Evolutionary conservation across 1,140 invertebrate genomes (phyloP).

Genomic region (roundworm (Caenorhabditis elegans)): WBcel235 BX284603.4:6346001-6346500

Average conservation of each 20-base stretch:
- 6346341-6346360: background rate
- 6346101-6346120: background rate
- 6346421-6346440: conserved; percentile 12
- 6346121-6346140: background rate
- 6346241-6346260: background rate
- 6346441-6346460: background rate
- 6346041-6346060: background rate
- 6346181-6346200: background rate
- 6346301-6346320: background rate
- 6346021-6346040: no score
- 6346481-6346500: background rate
- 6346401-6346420: no score
- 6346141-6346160: background rate
- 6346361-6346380: background rate
- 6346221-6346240: background rate
- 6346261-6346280: background rate
- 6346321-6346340: background rate
- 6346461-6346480: background rate
- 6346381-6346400: no score
- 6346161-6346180: background rate
- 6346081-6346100: background rate
- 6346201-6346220: background rate
- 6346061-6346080: background rate
- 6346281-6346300: conserved; percentile 1
- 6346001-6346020: no score